Evolutionary conservation across 2,797 vertebrate species (phyloP).

Genomic region (Coilia nasus): DNA sequence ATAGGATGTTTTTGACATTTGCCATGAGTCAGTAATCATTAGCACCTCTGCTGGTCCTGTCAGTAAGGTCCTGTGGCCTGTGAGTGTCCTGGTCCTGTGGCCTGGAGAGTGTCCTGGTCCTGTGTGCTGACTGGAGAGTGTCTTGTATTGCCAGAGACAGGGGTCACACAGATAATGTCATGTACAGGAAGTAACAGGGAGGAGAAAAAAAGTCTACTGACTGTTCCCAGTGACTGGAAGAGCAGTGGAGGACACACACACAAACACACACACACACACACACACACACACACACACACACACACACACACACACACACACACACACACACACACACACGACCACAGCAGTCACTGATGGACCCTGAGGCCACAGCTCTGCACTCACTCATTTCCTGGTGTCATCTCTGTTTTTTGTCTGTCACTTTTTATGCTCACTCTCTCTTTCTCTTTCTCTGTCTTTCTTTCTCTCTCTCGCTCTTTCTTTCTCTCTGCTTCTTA

Average conservation of each 20-base stretch:
- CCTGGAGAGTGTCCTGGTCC: no score
- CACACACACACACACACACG: neutral
- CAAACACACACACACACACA: no score
- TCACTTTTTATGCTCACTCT: neutral
- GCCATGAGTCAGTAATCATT: neutral
- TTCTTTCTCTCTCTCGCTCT: neutral
- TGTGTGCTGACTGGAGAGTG: no score
- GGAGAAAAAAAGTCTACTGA: neutral
- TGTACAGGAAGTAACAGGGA: neutral
- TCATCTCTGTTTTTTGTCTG: neutral
- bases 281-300: no score
- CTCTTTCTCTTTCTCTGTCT: neutral
- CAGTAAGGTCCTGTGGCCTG: no score
- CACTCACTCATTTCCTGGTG: neutral
- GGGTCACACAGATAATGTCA: neutral
- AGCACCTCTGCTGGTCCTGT: neutral
- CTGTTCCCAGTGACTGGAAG: neutral
- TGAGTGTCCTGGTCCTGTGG: no score
- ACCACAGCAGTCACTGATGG: neutral
- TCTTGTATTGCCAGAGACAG: neutral
- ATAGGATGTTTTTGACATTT: neutral
- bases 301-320: no score
- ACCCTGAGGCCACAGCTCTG: neutral
- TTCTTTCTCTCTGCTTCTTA: neutral
- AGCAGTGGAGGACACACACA: neutral